Evolutionary conservation across 2,888 invertebrate species (phyloP), one percentile per base, ranked within the genome.

Genomic region (Perithous albicinctus): DNA sequence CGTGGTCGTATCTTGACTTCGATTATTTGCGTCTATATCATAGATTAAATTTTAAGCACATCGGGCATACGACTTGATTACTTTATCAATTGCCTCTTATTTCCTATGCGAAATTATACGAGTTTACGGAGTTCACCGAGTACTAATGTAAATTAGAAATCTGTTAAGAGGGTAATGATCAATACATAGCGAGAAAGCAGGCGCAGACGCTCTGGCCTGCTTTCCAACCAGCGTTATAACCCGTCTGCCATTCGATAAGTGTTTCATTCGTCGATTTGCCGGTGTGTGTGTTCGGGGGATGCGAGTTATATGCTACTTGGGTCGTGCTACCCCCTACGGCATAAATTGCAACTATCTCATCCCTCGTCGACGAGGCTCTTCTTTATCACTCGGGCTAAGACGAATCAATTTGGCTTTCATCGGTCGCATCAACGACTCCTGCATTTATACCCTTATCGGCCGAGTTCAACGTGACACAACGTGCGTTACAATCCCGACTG

Each of bases 81-180:
- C n/a, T n/a, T n/a, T n/a, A n/a, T n/a, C 15, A 43, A 46, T 72
- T 59, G 32, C 29, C 35, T 41, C 35, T 73, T n/a, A n/a, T n/a
- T n/a, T n/a, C 26, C 41, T 12, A 61, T 35, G 41, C 20, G 56
- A 54, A 35, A 54, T 59, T 46, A 67, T 76, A 43, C 73, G 61
- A 73, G 26, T 41, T 46, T 46, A 84, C 84, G 85, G 86, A 88
- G 63, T 61, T 88, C 82, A 85, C 84, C 85, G 84, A 85, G 86
- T 84, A 90, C 88, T 89, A 88, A 90, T 91, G 90, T 87, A 90
- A 92, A 91, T 92, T 90, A 91, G 87, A 91, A 89, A 91, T 91
- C 89, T 89, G 89, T 91, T 90, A 90, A 92, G 89, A 91, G 90
- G 90, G 91, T 92, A 92, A 92, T 92, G 91, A 92, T 92, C 92